Evolutionary conservation across 1,140 invertebrate genomes (phyloP), one percentile per base, ranked within the genome.

Genomic region (Drosophila ironensis): DNA sequence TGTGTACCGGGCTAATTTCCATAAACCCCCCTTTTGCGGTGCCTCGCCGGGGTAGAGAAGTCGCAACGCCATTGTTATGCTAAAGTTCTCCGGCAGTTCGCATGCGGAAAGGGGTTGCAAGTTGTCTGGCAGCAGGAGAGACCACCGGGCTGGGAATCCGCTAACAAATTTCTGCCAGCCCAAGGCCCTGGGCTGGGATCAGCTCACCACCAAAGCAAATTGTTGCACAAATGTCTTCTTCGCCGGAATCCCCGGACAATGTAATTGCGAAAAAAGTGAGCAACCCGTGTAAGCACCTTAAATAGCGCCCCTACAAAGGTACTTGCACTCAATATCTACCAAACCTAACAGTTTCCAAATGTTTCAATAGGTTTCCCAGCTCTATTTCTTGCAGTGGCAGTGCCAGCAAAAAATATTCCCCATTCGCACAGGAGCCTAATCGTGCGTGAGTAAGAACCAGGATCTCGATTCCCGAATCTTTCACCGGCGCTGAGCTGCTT

Each of bases 281-380:
- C 78, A 82, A 72, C 81, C 80, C 80, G 42, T 84, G 80, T 86
- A 86, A 86, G 80, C 74, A 86, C 80, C 80, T 86, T 86, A 86
- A 86, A 80, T 82, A 74, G 59, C 59, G 57, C 70, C 57, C 57
- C 59, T 72, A 9, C n/a, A n/a, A n/a, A n/a, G 54, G 30, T 12
- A 33, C 30, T 14, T 37, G 33, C n/a, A 7, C 4, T 37, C 5
- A 7, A 9, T 37, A 14, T 37, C 3, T 37, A 16, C 14, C 14
- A 37, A 37, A 37, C 14, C 14, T 17, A 16, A 17, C 2, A 30
- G 28, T 11, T n/a, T 11, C 5, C 28, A 22, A 5, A 22, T 22
- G n/a, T n/a, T n/a, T n/a, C n/a, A n/a, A n/a, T n/a, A n/a, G n/a
- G n/a, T n/a, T n/a, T n/a, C n/a, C n/a, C n/a, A n/a, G n/a, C n/a